phyloP scores from a whole-genome alignment of 2,888 invertebrate species.

The Cantharis lateralis region DNA sequence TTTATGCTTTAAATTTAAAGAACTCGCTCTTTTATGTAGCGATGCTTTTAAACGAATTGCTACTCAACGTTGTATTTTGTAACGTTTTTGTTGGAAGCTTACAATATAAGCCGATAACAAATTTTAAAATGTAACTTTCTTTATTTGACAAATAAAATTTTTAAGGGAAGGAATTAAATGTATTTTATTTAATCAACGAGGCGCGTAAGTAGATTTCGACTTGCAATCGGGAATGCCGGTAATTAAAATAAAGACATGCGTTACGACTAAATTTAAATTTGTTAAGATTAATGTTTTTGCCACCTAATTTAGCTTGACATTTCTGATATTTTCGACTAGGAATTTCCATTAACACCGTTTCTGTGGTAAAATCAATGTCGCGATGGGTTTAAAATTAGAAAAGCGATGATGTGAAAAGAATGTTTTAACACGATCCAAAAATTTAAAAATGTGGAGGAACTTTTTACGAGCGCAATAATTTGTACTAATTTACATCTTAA shows the following conservation, averaged over 20 bases:
- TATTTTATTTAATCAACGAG: neutral
- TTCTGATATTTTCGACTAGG: neutral
- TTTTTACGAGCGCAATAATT: neutral
- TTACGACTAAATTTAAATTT: neutral
- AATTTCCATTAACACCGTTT: neutral
- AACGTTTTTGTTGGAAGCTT: neutral
- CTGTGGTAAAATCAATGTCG: neutral
- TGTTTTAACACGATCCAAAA: neutral
- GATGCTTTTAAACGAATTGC: slow-evolving; percentile 4
- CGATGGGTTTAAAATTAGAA: neutral
- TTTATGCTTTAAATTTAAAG: slow-evolving; percentile 5
- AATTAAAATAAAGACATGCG: neutral
- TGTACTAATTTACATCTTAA: neutral
- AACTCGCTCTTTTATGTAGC: slow-evolving; percentile 5
- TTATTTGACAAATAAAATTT: neutral
- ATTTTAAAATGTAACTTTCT: neutral
- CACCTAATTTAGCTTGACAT: neutral
- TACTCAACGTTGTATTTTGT: neutral
- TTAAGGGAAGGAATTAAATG: neutral
- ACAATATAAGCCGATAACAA: neutral
- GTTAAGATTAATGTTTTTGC: neutral
- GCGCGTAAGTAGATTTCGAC: neutral
- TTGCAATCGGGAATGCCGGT: neutral
- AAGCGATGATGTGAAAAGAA: neutral
- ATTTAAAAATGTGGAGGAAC: neutral